phyloP scores from a whole-genome alignment of 2,113 vertebrate genomes.

The Diadophis punctatus region DNA sequence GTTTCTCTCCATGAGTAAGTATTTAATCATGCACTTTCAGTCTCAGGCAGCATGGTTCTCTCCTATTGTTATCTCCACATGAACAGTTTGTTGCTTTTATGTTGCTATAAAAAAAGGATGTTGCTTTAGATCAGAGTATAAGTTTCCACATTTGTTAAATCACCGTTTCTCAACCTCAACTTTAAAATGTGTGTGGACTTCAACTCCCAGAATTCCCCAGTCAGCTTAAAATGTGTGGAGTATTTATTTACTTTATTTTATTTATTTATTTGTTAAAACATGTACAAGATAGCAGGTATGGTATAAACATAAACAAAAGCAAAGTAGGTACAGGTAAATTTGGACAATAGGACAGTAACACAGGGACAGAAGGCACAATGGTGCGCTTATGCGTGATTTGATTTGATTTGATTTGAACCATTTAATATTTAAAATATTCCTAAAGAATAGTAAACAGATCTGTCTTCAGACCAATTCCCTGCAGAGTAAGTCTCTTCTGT shows the following conservation, averaged over 20 bases:
- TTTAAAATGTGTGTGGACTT: neutral
- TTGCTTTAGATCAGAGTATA: neutral
- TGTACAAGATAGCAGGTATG: too few species aligned
- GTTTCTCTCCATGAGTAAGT: neutral
- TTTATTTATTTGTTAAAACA: too few species aligned
- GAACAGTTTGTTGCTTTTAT: neutral
- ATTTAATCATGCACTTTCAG: neutral
- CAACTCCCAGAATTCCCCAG: neutral
- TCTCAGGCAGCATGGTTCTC: neutral
- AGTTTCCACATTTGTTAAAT: neutral
- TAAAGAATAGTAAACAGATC: conserved; percentile 31
- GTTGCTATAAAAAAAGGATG: neutral
- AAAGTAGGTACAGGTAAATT: too few species aligned
- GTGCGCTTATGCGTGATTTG: too few species aligned
- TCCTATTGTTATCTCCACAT: neutral
- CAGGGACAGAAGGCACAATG: too few species aligned
- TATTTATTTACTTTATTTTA: too few species aligned
- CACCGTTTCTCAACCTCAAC: neutral
- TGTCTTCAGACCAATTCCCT: conserved; percentile 39
- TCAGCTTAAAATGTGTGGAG: neutral
- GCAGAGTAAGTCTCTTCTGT: conserved; percentile 24
- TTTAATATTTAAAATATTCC: conserved; percentile 1
- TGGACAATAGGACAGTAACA: too few species aligned
- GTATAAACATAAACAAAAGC: too few species aligned
- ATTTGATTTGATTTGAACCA: too few species aligned